A percentile compares a stretch with the other conserved stretches of the same genome.
These are phyloP conservation scores for Spilogale gracilis DNA, from an alignment of 2,113 vertebrate genomes.

Conservation along the genomic window DNA sequence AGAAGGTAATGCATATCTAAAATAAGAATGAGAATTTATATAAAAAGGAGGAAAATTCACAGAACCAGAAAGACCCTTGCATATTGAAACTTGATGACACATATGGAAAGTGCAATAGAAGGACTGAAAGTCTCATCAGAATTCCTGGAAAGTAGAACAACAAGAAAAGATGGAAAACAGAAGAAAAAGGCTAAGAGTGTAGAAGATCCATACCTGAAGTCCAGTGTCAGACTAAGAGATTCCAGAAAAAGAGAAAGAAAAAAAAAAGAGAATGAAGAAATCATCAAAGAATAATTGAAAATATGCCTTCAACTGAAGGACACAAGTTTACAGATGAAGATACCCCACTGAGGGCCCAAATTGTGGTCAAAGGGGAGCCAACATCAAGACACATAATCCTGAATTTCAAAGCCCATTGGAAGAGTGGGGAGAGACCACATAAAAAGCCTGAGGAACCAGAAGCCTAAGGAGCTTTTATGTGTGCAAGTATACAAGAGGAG, in stretches of 20 bases:
- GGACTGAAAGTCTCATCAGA: not conserved
- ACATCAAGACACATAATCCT: not conserved
- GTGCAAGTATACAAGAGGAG: not conserved
- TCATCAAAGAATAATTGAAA: not conserved
- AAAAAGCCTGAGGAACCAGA: no score
- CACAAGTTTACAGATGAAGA: not conserved
- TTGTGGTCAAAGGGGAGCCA: not conserved
- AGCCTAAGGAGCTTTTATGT: no score
- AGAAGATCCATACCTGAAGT: not conserved
- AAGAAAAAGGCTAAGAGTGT: not conserved
- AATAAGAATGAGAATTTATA: not conserved
- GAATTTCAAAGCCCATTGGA: not conserved
- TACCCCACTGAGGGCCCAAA: not conserved
- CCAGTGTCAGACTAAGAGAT: not conserved
- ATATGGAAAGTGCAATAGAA: not conserved
- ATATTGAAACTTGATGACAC: not conserved
- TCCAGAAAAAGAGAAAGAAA: not conserved
- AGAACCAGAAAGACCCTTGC: not conserved
- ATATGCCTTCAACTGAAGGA: no score
- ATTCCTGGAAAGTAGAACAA: constrained; percentile 1
- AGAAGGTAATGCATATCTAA: not conserved
- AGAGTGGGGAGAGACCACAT: accelerated
- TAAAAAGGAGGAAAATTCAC: not conserved
- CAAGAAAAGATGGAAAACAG: not conserved
- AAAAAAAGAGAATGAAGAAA: not conserved